Evolutionary conservation across 2,797 vertebrate species (phyloP).

Genomic region (Austrolebias charrua): DNA sequence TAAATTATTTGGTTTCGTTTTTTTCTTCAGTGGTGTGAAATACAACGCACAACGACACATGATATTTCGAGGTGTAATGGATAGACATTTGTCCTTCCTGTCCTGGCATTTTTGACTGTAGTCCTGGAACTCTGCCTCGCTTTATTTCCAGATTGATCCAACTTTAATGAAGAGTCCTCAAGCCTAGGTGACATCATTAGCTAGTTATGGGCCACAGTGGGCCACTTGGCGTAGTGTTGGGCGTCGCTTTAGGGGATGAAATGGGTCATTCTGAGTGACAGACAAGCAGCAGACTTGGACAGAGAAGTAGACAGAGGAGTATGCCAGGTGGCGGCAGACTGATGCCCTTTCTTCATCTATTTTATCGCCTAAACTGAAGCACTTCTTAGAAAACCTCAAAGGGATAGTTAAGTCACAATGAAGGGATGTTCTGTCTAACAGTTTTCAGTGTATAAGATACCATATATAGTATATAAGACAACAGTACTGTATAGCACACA

Average conservation of each 20-base stretch:
- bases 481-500: too few species aligned
- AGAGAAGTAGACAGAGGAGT: slow-evolving; percentile 17
- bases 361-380: slow-evolving; percentile 3
- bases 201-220: slow-evolving; percentile 51
- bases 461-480: too few species aligned
- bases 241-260: slow-evolving; percentile 44
- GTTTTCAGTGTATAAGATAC: too few species aligned
- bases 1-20: too few species aligned
- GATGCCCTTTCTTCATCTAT: slow-evolving; percentile 33
- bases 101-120: slow-evolving; percentile 29
- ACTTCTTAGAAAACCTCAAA: slow-evolving; percentile 16
- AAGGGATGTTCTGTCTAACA: too few species aligned
- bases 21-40: slow-evolving; percentile 9
- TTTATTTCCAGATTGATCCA: slow-evolving; percentile 67
- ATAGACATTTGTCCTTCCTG: neutral
- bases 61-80: slow-evolving; percentile 2
- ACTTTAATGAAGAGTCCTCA: slow-evolving; percentile 77
- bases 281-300: slow-evolving; percentile 38
- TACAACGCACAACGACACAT: slow-evolving; percentile 6
- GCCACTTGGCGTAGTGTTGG: slow-evolving; percentile 44
- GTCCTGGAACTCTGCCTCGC: slow-evolving; percentile 42
- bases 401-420: too few species aligned
- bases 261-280: slow-evolving; percentile 61
- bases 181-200: slow-evolving; percentile 77
- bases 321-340: slow-evolving; percentile 10